Conservation (phyloP, 2,888 invertebrate species). For the Drosophila nr. medialis region DNA sequence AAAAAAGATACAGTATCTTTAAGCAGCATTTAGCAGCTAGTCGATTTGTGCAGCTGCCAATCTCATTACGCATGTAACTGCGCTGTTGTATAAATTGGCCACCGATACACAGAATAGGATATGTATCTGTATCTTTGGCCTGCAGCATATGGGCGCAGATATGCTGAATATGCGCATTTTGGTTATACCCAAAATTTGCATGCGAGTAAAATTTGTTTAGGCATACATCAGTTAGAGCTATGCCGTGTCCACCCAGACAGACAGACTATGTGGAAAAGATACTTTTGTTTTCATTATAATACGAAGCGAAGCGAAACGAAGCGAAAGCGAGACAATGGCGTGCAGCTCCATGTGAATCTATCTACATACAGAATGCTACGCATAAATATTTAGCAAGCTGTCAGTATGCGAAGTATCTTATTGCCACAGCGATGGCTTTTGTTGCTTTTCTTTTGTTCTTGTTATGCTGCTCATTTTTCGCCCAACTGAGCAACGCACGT, state of each 20-base stretch:
- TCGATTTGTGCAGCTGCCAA: constrained; percentile 16
- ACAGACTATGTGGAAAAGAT: constrained; percentile 13
- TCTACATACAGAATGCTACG: constrained; percentile 54
- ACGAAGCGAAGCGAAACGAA: constrained; percentile 18
- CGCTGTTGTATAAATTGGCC: constrained; percentile 62
- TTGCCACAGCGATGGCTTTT: constrained; percentile 21
- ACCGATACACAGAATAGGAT: constrained; percentile 24
- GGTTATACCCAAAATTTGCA: constrained; percentile 61
- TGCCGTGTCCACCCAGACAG: constrained; percentile 6
- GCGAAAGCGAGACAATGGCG: constrained; percentile 60
- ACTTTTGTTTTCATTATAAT: constrained; percentile 75
- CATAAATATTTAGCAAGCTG: constrained; percentile 72
- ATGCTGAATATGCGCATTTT: constrained; percentile 57
- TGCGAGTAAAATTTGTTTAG: constrained; percentile 43
- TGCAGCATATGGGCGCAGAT: constrained; percentile 38
- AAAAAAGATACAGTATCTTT: constrained; percentile 47
- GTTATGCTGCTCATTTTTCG: constrained; percentile 32
- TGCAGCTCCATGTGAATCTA: constrained; percentile 57
- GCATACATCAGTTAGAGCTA: constrained; percentile 44
- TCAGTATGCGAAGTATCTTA: constrained; percentile 50
- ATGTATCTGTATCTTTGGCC: constrained; percentile 33
- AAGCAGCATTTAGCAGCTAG: constrained; percentile 28
- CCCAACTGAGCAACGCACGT: constrained; percentile 63
- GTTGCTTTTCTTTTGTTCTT: constrained; percentile 26
- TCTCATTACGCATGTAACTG: constrained; percentile 74